A percentile compares a stretch with the other conserved stretches of the same genome.
Evolutionary conservation across 2,888 invertebrate genomes (phyloP).

Genomic region (Cartodere bifasciata): DNA sequence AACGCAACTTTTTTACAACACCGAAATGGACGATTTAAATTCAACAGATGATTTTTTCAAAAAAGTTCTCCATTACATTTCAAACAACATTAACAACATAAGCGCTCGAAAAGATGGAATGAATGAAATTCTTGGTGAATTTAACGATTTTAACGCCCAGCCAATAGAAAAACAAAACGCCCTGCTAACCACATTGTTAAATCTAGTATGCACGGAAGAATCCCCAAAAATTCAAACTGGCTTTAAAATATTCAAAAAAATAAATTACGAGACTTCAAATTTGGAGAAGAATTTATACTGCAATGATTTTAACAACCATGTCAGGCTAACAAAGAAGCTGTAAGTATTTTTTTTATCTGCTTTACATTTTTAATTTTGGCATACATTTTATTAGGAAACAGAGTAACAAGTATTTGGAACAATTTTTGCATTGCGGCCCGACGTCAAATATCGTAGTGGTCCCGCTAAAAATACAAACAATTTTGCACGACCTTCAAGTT

Average conservation of each 20-base stretch:
- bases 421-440: conserved; percentile 19
- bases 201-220: too few relatives aligned
- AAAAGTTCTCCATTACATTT: conserved; percentile 16
- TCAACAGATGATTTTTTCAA: conserved; percentile 16
- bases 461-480: conserved; percentile 17
- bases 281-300: conserved; percentile 16
- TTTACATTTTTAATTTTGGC: background rate
- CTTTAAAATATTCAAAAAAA: too few relatives aligned
- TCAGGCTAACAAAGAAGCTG: conserved; percentile 11
- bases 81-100: conserved; percentile 16
- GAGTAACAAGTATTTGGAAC: conserved; percentile 15
- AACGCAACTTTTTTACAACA: conserved; percentile 14
- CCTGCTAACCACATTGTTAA: too few relatives aligned
- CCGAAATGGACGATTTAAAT: conserved; percentile 17
- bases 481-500: conserved; percentile 16
- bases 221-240: too few relatives aligned
- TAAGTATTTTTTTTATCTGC: conserved; percentile 12
- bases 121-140: too few relatives aligned
- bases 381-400: conserved; percentile 14
- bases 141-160: too few relatives aligned
- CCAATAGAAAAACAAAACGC: too few relatives aligned
- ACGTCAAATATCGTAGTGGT: conserved; percentile 19
- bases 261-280: background rate
- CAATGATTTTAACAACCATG: conserved; percentile 11
- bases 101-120: too few relatives aligned